Conservation (phyloP, 2,797 vertebrate genomes). For the Graptemys geographica region DNA sequence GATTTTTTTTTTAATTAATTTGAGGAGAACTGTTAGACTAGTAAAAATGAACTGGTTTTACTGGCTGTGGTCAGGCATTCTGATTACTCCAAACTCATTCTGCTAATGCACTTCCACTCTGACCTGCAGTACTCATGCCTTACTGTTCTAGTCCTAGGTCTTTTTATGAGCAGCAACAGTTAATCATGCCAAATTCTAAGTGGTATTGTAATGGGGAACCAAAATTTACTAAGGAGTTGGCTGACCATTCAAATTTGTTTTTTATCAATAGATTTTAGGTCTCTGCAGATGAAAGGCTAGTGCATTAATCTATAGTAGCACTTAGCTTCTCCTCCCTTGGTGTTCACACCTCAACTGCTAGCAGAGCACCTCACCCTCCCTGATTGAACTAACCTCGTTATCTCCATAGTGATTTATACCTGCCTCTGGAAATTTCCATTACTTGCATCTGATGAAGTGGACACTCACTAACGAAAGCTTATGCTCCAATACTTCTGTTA, state of each 20-base stretch:
- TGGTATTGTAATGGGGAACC: neutral
- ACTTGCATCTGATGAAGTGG: too few species aligned
- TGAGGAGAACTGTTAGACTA: neutral
- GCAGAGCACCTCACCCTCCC: too few species aligned
- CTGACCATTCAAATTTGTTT: neutral
- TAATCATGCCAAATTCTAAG: neutral
- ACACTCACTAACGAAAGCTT: too few species aligned
- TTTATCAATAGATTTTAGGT: neutral
- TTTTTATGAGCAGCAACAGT: neutral
- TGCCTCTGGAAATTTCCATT: too few species aligned
- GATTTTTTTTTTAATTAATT: neutral
- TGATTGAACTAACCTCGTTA: too few species aligned
- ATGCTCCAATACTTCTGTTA: too few species aligned
- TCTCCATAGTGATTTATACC: too few species aligned
- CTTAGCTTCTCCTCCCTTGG: neutral
- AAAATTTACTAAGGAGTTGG: too few species aligned
- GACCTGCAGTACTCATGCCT: rapidly evolving
- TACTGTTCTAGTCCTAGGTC: rapidly evolving
- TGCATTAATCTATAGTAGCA: rapidly evolving
- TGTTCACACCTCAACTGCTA: too few species aligned
- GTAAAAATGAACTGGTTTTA: neutral
- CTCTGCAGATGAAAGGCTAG: rapidly evolving
- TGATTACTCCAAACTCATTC: neutral
- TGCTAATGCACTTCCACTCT: neutral
- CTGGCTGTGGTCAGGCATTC: neutral